Base-by-base conservation (phyloP, 2,888 invertebrate genomes). In the Athetis lepigone region DNA sequence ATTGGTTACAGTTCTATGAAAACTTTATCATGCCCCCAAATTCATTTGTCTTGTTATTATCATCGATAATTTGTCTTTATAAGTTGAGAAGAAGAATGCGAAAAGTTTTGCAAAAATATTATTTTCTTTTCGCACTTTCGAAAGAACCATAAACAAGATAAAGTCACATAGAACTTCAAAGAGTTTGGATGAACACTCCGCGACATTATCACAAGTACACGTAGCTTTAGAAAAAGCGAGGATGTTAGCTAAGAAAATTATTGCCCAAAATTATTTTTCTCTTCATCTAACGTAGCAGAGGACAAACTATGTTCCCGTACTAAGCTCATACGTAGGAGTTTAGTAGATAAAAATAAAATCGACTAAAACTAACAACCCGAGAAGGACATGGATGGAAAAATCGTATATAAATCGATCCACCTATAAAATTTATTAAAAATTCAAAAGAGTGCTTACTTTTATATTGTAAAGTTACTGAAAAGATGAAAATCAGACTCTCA, bases 401-500 rank as follows among this genome's bases (percentile, higher is more conserved):
- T 69, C 59, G 62, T 75, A 63, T 78, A 71, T 77, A 75, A 67
- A 75, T 69, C 63, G 75, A 67, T 60, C 52, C 66, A 69, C 42
- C 65, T 69, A 80, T 69, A 82, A 81, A 72, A 77, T 78, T 59
- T 75, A 82, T 68, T 75, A 78, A 80, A 80, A 68, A 52, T 78
- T 75, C 72, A 80, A 79, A 79, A 82, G 76, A 68, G 77, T 77
- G 67, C 79, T 80, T 80, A 79, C 61, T 60, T 63, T 71, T 74
- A 77, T 67, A 69, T 75, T 77, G 71, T 80, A 81, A 77, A 79
- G 50, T 72, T 83, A 82, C 75, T 78, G 76, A 83, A 75, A 73
- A 80, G 80, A 82, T 84, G 82, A 84, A 82, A 75, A 85, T 86
- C 87, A 86, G 86, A 85, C 87, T 84, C 79, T 60, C 80, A 79